These are phyloP conservation scores for Anoplophora glabripennis DNA, from an alignment of 1,140 invertebrate genomes.

Conservation along the genomic window DNA sequence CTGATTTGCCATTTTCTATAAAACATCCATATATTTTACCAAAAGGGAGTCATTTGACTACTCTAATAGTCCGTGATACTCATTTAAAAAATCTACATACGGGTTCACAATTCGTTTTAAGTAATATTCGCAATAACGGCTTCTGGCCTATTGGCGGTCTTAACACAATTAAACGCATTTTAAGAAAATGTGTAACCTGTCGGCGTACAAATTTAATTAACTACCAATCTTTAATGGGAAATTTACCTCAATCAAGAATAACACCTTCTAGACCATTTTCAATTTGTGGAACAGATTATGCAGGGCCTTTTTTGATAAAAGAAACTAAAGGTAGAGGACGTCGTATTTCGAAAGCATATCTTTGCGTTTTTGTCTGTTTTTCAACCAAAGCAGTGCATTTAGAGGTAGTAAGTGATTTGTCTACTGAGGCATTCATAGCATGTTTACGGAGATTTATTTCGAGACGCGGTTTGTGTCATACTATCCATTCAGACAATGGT, in stretches of 20 bases:
- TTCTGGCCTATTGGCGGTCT: neutral
- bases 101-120: neutral
- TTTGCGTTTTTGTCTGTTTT: slow-evolving; percentile 41
- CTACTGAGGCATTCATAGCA: slow-evolving; percentile 36
- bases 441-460: slow-evolving; percentile 37
- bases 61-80: slow-evolving; percentile 2
- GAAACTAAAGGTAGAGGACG: slow-evolving; percentile 2
- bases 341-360: slow-evolving; percentile 36
- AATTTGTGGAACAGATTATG: too few relatives aligned
- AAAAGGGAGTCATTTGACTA: slow-evolving; percentile 3
- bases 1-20: neutral
- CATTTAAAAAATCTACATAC: slow-evolving; percentile 3
- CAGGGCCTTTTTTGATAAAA: too few relatives aligned
- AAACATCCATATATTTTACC: neutral
- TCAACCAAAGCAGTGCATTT: slow-evolving; percentile 39
- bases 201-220: too few relatives aligned
- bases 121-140: neutral
- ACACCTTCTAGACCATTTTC: too few relatives aligned
- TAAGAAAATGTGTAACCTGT: slow-evolving; percentile 8
- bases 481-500: neutral
- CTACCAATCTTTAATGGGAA: too few relatives aligned
- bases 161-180: neutral
- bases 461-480: slow-evolving; percentile 12
- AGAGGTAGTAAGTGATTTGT: slow-evolving; percentile 35
- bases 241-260: too few relatives aligned